Evolutionary conservation across 2,888 invertebrate genomes (phyloP).

Genomic region (Sarcophaga carnaria): DNA sequence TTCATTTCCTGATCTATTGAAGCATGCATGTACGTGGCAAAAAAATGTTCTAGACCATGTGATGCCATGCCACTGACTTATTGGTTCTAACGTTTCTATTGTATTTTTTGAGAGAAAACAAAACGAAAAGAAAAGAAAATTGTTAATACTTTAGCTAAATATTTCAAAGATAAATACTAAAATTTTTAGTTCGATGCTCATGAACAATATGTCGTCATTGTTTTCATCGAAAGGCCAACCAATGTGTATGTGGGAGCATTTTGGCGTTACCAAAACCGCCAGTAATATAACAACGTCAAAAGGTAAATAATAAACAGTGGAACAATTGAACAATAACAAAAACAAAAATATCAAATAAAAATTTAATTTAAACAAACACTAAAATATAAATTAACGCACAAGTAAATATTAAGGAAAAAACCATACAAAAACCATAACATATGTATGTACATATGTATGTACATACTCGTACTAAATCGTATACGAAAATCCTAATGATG

Average conservation of each 20-base stretch:
- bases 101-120: too few relatives aligned
- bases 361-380: conserved; percentile 25
- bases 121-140: neutral
- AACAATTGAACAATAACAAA: neutral
- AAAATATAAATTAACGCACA: neutral
- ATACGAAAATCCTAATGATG: neutral
- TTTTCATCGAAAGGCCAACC: neutral
- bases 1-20: too few relatives aligned
- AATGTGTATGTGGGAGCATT: conserved; percentile 27
- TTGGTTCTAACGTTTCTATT: neutral
- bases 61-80: neutral
- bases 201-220: conserved; percentile 37
- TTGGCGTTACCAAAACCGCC: conserved; percentile 21
- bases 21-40: too few relatives aligned
- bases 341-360: conserved; percentile 3
- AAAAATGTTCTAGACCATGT: neutral
- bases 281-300: conserved; percentile 32
- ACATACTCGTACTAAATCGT: conserved; percentile 2
- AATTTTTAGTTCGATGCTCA: conserved; percentile 2
- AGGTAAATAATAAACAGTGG: conserved; percentile 45
- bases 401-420: too few relatives aligned
- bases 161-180: neutral
- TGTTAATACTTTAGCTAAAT: neutral
- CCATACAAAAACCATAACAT: too few relatives aligned
- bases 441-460: too few relatives aligned